Base-by-base conservation (phyloP, 2,797 vertebrate species). In the Rhynchotus rufescens region DNA sequence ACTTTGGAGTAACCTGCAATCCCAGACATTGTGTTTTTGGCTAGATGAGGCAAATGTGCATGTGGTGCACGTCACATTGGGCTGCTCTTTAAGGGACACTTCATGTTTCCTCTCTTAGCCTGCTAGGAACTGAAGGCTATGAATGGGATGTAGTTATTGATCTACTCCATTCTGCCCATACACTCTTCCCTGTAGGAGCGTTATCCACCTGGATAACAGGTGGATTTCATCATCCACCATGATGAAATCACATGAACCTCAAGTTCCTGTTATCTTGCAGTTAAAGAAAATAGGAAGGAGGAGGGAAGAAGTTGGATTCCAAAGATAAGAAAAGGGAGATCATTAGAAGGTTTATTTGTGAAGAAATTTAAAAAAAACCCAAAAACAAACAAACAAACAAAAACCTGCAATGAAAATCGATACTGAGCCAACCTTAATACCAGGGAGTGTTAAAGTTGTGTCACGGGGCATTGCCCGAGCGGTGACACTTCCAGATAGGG, bases 111-210 rank as follows among this genome's bases (percentile, higher is more conserved):
- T 12, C 54, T 9, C 7, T 52, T 10, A 9, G 11, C 17, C 21
- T 10, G 8, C 26, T 52, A 23, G 25, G 51, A 8, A 16, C 26
- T 26, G 19, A 34, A 40, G 2, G 10, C 4, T 16, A 19, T 0
- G 1, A 28, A 12, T 17, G 38, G 65, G 65, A 38, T 26, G 47
- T 0, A 2, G 40, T 10, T 59, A 15, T 45, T 11, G 38, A 59
- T 36, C 12, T 19, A 49, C 15, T 26, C 15, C 49, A 5, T 54
- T 9, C 20, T 74, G 51, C 28, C 26, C 15, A 1, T n/a, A 9
- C 40, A 21, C 77, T 57, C 17, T 20, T 16, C 25, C 22, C 9
- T 1, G 1, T 36, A 4, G 10, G 23, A 8, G 12, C 5, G 1
- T 60, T 49, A 26, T 28, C 40, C n/a, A 3, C 8, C 19, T 16